A percentile compares a stretch with the other conserved stretches of the same genome.
Evolutionary conservation across 2,113 vertebrate genomes (phyloP).

Genomic region (Nasalis larvatus): DNA sequence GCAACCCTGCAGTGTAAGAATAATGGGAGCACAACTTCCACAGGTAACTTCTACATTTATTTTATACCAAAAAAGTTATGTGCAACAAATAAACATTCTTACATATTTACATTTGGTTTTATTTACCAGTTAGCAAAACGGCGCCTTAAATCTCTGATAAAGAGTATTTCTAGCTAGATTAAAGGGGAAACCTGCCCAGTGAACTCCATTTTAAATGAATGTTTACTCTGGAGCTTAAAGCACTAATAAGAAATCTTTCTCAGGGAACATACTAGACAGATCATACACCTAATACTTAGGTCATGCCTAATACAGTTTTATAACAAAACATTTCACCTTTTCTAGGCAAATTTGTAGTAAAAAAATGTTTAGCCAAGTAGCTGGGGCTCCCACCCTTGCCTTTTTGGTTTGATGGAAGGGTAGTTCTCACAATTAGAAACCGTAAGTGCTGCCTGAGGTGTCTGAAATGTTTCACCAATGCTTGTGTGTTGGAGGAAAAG

Average conservation of each 20-base stretch:
- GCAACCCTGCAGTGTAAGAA: slow-evolving; percentile 73
- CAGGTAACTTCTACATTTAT: slow-evolving; percentile 90
- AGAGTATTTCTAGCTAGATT: slow-evolving; percentile 77
- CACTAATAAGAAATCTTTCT: slow-evolving; percentile 82
- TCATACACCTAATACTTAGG: slow-evolving; percentile 83
- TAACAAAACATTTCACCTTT: slow-evolving; percentile 77
- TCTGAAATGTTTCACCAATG: background rate
- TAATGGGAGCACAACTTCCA: slow-evolving; percentile 82
- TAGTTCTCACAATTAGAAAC: slow-evolving; percentile 47
- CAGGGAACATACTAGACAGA: slow-evolving; percentile 83
- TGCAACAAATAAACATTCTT: slow-evolving; percentile 91
- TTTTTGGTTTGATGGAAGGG: slow-evolving; percentile 31
- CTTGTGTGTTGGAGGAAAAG: background rate
- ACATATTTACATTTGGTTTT: slow-evolving; percentile 88
- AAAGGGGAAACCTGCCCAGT: slow-evolving; percentile 82
- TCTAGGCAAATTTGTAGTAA: slow-evolving; percentile 66
- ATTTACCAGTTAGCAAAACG: slow-evolving; percentile 85
- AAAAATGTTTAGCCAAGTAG: background rate
- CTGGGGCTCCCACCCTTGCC: slow-evolving; percentile 14
- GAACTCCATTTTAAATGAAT: slow-evolving; percentile 72
- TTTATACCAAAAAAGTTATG: slow-evolving; percentile 90
- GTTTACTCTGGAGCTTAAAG: slow-evolving; percentile 82
- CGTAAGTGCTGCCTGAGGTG: slow-evolving; percentile 64
- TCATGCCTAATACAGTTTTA: slow-evolving; percentile 84
- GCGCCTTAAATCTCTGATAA: slow-evolving; percentile 81